Conservation (phyloP, 1,140 invertebrate genomes). For the Drosophila ironensis region DNA sequence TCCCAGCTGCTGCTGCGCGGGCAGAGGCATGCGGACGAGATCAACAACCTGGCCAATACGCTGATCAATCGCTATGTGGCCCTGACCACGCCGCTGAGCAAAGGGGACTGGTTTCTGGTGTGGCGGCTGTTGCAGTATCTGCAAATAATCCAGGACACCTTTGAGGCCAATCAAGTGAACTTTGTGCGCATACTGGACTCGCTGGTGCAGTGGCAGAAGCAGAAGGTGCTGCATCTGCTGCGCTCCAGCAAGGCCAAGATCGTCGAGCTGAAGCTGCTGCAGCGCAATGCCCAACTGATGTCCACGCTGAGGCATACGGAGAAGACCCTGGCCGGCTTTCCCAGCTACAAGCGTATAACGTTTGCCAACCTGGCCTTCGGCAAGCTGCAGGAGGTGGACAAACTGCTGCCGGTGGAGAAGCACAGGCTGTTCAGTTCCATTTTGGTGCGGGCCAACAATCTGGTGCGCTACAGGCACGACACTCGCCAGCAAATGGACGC, state of each 20-base stretch:
- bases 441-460: conserved; percentile 22
- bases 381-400: conserved; percentile 57
- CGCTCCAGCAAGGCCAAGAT: conserved; percentile 84
- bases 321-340: conserved; percentile 43
- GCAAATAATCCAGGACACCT: conserved; percentile 43
- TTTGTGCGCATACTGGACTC: conserved; percentile 42
- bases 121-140: conserved; percentile 57
- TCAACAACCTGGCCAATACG: conserved; percentile 47
- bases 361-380: conserved; percentile 39
- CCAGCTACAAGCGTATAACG: conserved; percentile 28
- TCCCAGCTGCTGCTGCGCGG: conserved; percentile 39
- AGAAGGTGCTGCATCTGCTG: conserved; percentile 65
- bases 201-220: conserved; percentile 57
- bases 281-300: conserved; percentile 49
- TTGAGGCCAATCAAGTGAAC: conserved; percentile 58
- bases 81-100: conserved; percentile 27
- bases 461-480: conserved; percentile 26
- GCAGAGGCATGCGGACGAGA: conserved; percentile 40
- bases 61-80: conserved; percentile 46
- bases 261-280: conserved; percentile 49
- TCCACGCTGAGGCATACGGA: conserved; percentile 51
- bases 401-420: conserved; percentile 43
- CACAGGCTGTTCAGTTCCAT: conserved; percentile 47
- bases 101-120: conserved; percentile 22
- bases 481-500: conserved; percentile 38